phyloP scores from a whole-genome alignment of 2,797 vertebrate genomes.

The Sebastes iracundus region DNA sequence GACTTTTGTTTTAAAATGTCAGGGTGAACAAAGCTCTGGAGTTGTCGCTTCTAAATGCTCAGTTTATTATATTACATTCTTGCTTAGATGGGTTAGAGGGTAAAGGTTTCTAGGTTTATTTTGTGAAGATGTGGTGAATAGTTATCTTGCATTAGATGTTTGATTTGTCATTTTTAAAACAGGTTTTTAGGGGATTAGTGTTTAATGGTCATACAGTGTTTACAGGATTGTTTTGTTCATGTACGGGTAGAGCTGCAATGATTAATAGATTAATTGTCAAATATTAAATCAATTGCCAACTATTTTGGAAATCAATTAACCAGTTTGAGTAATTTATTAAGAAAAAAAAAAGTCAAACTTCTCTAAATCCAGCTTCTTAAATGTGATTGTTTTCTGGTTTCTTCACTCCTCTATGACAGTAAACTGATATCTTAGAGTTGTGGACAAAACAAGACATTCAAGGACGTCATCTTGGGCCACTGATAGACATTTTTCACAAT shows the following conservation, averaged over 20 bases:
- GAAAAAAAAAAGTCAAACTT: too few relatives aligned
- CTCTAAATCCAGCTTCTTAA: too few relatives aligned
- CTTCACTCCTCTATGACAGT: too few relatives aligned
- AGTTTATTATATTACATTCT: neutral
- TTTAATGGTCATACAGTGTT: neutral
- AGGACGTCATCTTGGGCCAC: accelerated
- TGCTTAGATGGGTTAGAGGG: neutral
- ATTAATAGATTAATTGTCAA: too few relatives aligned
- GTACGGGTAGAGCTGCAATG: neutral
- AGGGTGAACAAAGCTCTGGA: neutral
- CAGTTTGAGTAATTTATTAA: too few relatives aligned
- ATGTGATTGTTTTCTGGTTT: too few relatives aligned
- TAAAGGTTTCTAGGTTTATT: neutral
- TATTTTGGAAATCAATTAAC: too few relatives aligned
- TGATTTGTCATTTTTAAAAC: neutral
- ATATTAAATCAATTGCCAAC: too few relatives aligned
- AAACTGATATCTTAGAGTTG: too few relatives aligned
- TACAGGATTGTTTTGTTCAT: neutral
- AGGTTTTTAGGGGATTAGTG: neutral
- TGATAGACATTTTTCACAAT: too few relatives aligned
- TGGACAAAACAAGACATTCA: too few relatives aligned
- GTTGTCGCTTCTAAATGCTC: neutral
- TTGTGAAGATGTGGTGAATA: neutral
- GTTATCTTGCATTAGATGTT: neutral
- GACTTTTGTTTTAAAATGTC: slow-evolving; percentile 29